phyloP scores from a whole-genome alignment of 1,140 invertebrate species.

The Zaprionus davidi region DNA sequence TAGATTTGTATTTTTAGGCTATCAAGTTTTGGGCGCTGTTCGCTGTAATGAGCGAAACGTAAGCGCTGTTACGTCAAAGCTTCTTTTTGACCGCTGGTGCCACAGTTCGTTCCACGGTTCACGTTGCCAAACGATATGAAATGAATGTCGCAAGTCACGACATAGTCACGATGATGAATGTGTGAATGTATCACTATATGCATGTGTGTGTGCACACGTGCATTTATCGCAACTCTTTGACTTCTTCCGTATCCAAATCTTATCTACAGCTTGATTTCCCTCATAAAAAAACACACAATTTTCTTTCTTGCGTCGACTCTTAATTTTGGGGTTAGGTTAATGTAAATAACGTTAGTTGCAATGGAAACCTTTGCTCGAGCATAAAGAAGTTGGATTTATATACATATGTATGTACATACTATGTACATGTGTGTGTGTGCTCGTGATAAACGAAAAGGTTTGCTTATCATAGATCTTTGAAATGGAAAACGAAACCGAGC shows the following conservation, averaged over 20 bases:
- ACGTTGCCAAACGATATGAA: neutral
- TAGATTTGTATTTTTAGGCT: slow-evolving; percentile 31
- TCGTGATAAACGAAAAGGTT: slow-evolving; percentile 12
- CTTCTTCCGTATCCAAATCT: slow-evolving; percentile 3
- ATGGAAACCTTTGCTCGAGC: neutral
- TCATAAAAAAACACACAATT: neutral
- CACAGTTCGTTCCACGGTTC: slow-evolving; percentile 14
- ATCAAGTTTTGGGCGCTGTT: slow-evolving; percentile 19
- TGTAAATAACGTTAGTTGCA: neutral
- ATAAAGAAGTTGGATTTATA: neutral
- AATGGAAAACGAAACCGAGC: slow-evolving; percentile 37
- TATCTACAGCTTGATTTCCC: neutral
- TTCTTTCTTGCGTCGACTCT: neutral
- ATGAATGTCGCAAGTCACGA: neutral
- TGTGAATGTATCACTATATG: neutral
- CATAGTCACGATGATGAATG: neutral
- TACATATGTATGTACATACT: neutral
- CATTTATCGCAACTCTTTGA: neutral
- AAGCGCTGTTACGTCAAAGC: slow-evolving; percentile 8
- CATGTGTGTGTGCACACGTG: neutral
- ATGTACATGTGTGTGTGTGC: slow-evolving; percentile 4
- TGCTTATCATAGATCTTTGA: slow-evolving; percentile 27
- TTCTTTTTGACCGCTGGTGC: neutral
- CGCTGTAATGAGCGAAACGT: slow-evolving; percentile 1
- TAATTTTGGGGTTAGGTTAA: neutral